These are phyloP conservation scores for Elachura formosa DNA, from an alignment of 2,113 vertebrate species.

Conservation along the genomic window DNA sequence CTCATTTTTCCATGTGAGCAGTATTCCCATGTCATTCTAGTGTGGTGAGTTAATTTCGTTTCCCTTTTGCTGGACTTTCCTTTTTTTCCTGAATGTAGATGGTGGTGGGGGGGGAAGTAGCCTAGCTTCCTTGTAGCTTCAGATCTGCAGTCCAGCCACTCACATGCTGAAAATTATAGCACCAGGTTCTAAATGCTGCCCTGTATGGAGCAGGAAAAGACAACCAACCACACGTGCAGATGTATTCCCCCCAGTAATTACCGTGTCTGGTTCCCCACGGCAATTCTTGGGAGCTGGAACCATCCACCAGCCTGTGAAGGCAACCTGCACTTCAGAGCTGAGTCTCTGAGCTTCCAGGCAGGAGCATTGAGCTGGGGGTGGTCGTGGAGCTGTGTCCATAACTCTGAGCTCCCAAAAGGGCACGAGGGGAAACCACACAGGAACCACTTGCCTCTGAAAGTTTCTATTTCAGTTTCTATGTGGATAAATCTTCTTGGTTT, in stretches of 20 bases:
- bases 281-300: background rate
- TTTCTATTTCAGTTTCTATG: background rate
- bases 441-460: background rate
- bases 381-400: background rate
- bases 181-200: background rate
- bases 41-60: background rate
- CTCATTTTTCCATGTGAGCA: background rate
- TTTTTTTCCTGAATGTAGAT: background rate
- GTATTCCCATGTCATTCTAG: background rate
- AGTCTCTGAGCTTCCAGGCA: background rate
- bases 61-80: background rate
- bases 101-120: no score
- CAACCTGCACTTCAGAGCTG: background rate
- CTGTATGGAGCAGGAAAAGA: background rate
- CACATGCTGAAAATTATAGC: background rate
- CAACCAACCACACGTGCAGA: background rate
- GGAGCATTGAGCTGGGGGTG: background rate
- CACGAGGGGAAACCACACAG: background rate
- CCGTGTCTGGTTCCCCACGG: background rate
- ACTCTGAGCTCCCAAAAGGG: background rate
- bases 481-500: background rate
- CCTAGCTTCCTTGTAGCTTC: background rate
- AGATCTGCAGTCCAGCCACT: background rate
- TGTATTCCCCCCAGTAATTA: background rate
- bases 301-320: background rate